phyloP scores from a whole-genome alignment of 2,113 vertebrate species.

The Pagrus major region DNA sequence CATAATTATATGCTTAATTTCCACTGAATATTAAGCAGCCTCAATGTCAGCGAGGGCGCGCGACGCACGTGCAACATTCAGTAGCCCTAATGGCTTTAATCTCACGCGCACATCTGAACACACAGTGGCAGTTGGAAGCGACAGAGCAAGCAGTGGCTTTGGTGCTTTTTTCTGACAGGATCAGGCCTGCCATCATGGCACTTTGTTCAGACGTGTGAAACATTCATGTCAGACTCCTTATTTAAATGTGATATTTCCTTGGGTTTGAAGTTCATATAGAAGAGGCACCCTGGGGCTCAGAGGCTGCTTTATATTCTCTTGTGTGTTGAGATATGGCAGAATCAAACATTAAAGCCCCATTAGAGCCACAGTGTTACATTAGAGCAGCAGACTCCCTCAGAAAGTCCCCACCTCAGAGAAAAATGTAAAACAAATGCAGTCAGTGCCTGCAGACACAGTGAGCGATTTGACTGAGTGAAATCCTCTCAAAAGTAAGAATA shows the following conservation, averaged over 20 bases:
- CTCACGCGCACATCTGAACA: slow-evolving; percentile 22
- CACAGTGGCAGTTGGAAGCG: neutral
- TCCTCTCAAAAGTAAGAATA: neutral
- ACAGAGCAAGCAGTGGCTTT: slow-evolving; percentile 4
- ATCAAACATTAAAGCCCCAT: slow-evolving; percentile 10
- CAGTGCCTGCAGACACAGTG: neutral
- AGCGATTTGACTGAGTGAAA: neutral
- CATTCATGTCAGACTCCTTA: neutral
- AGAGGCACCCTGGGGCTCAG: slow-evolving; percentile 2
- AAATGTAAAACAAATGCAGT: neutral
- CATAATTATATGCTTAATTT: slow-evolving; percentile 82
- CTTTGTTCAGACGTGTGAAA: slow-evolving; percentile 15
- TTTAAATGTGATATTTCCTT: neutral
- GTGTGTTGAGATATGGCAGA: slow-evolving; percentile 9
- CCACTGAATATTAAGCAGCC: slow-evolving; percentile 74
- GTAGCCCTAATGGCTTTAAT: slow-evolving; percentile 43
- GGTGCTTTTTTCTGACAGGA: neutral
- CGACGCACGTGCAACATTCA: slow-evolving; percentile 36
- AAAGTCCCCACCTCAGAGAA: neutral
- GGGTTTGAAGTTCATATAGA: slow-evolving; percentile 23
- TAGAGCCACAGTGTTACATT: neutral
- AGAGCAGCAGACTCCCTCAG: neutral
- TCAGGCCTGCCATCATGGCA: slow-evolving; percentile 27
- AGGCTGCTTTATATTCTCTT: slow-evolving; percentile 18
- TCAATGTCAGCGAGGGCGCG: slow-evolving; percentile 72